Evolutionary conservation across 2,113 vertebrate species (phyloP), one percentile per base, ranked within the genome.

Genomic region (Pholis gunnellus): DNA sequence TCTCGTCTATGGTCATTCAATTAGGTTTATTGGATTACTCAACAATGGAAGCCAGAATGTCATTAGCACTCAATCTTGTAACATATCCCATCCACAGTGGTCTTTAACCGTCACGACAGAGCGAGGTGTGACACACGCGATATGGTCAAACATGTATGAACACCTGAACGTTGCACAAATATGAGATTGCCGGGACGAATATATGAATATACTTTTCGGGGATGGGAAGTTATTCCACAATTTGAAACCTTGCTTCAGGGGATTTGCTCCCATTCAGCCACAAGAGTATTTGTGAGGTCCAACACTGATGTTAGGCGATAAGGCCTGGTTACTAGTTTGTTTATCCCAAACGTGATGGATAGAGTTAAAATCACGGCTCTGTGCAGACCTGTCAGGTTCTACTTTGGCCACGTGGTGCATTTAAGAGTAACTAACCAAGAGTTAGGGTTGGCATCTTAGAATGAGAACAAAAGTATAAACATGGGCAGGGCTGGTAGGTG

Each of bases 1-100:
- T 59, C 68, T 18, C 52, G 1, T 61, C 38, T 66, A 5, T 81
- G 29, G 5, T 34, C 34, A 61, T 64, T 72, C 25, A 52, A 3
- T 82, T 18, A 69, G 48, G 18, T 72, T 65, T 18, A 44, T 40
- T 78, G 48, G 42, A 82, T 56, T 72, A 34, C 1, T 56, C 57
- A 50, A 64, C 0, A 2, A 0, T 54, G 22, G 65, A 73, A 65
- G 61, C 17, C 57, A 11, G 22, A 71, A 70, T 29, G 10, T 22
- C 9, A 80, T 50, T 64, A 70, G 44, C 54, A 79, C 54, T 31
- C 59, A 48, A 73, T 78, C 9, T 44, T 48, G 34, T 65, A 44
- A 38, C 13, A 75, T 59, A 50, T 66, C 6, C 11, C 29, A 40
- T 56, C 31, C 11, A 29, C 40, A 18, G 36, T 38, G 31, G 5